Evolutionary conservation across 2,888 invertebrate species (phyloP).

Genomic region (Limnephilus auricula): DNA sequence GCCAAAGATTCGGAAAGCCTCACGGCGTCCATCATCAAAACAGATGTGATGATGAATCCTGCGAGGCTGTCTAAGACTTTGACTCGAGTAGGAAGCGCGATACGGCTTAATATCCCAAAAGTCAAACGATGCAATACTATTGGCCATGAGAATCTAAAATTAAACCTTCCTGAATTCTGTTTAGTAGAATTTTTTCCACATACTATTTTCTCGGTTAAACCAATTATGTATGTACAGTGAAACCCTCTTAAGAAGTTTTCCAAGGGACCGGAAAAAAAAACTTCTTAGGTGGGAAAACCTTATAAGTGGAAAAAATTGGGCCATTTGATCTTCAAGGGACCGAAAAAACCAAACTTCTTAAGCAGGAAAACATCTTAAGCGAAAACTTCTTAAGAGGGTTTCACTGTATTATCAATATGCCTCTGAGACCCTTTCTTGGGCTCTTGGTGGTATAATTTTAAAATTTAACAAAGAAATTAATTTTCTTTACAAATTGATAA

Average conservation of each 20-base stretch:
- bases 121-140: not conserved
- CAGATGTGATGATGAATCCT: not conserved
- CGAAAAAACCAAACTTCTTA: no score
- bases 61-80: not conserved
- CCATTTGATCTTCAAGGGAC: no score
- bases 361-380: no score
- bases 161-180: not conserved
- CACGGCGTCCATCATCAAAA: no score
- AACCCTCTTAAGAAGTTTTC: no score
- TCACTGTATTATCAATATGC: not conserved
- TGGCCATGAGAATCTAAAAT: not conserved
- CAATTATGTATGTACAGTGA: no score
- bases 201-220: not conserved
- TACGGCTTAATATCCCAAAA: not conserved
- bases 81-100: not conserved
- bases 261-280: no score
- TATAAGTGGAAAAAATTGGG: no score
- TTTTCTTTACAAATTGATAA: not conserved
- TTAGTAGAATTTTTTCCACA: no score
- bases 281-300: no score
- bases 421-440: not conserved
- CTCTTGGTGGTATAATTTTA: not conserved
- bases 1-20: no score
- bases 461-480: not conserved
- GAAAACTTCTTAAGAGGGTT: no score